These are phyloP conservation scores for Venturia canescens DNA, from an alignment of 1,140 invertebrate genomes.

Conservation along the genomic window DNA sequence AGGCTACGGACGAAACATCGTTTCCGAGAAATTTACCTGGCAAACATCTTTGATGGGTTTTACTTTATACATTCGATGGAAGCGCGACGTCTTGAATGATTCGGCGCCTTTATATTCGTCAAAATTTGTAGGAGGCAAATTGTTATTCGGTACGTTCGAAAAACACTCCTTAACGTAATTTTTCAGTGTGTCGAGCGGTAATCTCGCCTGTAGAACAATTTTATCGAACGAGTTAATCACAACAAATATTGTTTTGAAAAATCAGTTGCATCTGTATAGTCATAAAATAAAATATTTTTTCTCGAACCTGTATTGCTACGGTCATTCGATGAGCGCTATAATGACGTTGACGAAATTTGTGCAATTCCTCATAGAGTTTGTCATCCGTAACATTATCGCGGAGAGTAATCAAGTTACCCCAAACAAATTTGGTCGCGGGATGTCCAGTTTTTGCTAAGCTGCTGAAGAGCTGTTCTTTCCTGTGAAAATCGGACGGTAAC, in stretches of 20 bases:
- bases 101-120: slow-evolving; percentile 70
- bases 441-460: slow-evolving; percentile 82
- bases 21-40: slow-evolving; percentile 72
- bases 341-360: slow-evolving; percentile 88
- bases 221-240: neutral
- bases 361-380: slow-evolving; percentile 81
- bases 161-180: slow-evolving; percentile 81
- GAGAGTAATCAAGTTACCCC: slow-evolving; percentile 90
- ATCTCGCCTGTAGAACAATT: slow-evolving; percentile 79
- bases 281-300: neutral
- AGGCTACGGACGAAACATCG: no score
- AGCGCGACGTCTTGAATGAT: slow-evolving; percentile 82
- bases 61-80: slow-evolving; percentile 87
- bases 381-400: slow-evolving; percentile 83
- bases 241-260: neutral
- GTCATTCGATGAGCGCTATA: slow-evolving; percentile 95
- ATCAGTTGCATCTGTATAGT: neutral
- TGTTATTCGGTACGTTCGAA: slow-evolving; percentile 82
- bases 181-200: slow-evolving; percentile 87
- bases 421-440: slow-evolving; percentile 89
- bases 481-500: slow-evolving; percentile 81
- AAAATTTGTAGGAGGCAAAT: slow-evolving; percentile 80
- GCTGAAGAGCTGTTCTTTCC: slow-evolving; percentile 86
- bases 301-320: slow-evolving; percentile 83
- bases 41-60: slow-evolving; percentile 87